Conservation (phyloP, 2,888 invertebrate species). For the Actias luna region DNA sequence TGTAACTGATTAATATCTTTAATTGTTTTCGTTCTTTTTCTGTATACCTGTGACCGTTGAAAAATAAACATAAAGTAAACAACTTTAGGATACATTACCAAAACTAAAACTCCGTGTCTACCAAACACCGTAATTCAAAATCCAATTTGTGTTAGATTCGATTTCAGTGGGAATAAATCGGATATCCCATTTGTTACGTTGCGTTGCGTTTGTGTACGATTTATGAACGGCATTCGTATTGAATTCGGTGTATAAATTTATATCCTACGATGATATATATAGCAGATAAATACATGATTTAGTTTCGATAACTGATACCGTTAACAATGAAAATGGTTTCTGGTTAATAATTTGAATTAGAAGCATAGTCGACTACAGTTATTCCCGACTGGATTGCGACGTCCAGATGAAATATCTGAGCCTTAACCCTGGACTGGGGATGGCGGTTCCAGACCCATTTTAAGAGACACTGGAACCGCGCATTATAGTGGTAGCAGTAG, state of each 20-base stretch:
- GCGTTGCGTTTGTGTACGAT: constrained; percentile 49
- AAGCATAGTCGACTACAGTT: too few species aligned
- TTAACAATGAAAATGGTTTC: constrained; percentile 22
- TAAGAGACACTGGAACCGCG: too few species aligned
- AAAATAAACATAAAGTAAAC: constrained; percentile 11
- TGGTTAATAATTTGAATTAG: background rate
- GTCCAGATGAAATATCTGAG: too few species aligned
- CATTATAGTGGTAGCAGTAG: too few species aligned
- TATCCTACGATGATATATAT: constrained; percentile 12
- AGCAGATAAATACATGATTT: constrained; percentile 23
- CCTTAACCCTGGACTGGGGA: too few species aligned
- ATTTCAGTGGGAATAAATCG: constrained; percentile 65
- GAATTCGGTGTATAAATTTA: constrained; percentile 49
- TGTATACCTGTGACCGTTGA: too few species aligned
- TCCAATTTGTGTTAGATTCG: constrained; percentile 71
- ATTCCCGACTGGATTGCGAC: too few species aligned
- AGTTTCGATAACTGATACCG: constrained; percentile 18
- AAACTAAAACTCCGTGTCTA: constrained; percentile 16
- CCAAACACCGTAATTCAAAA: constrained; percentile 60
- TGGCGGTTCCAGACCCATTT: too few species aligned
- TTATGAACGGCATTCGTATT: constrained; percentile 55
- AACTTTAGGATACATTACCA: background rate
- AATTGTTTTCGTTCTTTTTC: too few species aligned
- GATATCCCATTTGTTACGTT: constrained; percentile 60
- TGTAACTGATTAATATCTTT: too few species aligned